A percentile compares a stretch with the other conserved stretches of the same genome.
Conservation (phyloP, 1,140 invertebrate genomes). For the Drosophila lini region DNA sequence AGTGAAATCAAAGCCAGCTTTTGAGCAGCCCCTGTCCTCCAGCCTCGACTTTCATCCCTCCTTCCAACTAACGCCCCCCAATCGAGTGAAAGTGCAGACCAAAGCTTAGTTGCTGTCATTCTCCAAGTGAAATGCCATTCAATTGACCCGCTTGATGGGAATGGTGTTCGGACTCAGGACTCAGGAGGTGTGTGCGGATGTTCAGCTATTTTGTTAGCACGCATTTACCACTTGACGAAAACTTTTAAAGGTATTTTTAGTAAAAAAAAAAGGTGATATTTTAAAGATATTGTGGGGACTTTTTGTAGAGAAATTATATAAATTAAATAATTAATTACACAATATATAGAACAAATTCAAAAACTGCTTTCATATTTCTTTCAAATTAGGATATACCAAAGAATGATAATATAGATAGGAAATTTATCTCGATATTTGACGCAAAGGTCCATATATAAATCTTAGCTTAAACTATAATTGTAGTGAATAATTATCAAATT, state of each 20-base stretch:
- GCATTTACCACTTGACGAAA: constrained; percentile 13
- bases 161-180: background rate
- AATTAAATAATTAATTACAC: too few species aligned
- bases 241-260: background rate
- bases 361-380: too few species aligned
- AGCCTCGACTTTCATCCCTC: background rate
- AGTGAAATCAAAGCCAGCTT: constrained; percentile 74
- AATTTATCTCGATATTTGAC: too few species aligned
- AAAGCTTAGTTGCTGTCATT: constrained; percentile 70
- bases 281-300: background rate
- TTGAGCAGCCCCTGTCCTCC: constrained; percentile 16
- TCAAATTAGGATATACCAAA: too few species aligned
- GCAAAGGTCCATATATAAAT: too few species aligned
- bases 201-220: constrained; percentile 45
- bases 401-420: too few species aligned
- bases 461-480: too few species aligned
- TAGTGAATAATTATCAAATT: too few species aligned
- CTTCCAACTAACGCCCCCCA: constrained; percentile 7
- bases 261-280: too few species aligned
- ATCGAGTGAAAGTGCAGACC: constrained; percentile 70
- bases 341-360: too few species aligned
- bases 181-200: background rate
- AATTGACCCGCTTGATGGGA: constrained; percentile 64
- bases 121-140: constrained; percentile 73
- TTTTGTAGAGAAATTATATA: too few species aligned